Percentiles rank a stretch among this genome's conserved stretches.
Conservation (phyloP, 2,113 vertebrate genomes). For the Argyrosomus japonicus region DNA sequence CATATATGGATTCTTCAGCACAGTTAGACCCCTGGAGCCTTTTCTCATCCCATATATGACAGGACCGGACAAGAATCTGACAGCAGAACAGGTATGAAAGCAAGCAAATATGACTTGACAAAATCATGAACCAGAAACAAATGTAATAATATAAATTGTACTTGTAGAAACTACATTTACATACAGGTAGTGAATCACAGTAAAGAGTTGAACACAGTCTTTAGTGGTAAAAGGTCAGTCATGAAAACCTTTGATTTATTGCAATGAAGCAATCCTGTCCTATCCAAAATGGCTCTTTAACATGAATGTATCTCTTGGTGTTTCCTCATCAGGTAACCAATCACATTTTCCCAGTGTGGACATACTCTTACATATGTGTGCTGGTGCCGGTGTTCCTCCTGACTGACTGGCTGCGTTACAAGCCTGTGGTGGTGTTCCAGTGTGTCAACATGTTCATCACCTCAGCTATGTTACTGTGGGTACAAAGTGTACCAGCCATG, state of each 20-base stretch:
- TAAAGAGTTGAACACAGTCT: neutral
- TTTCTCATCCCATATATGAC: slow-evolving; percentile 90
- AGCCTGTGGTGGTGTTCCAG: slow-evolving; percentile 89
- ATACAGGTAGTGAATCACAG: neutral
- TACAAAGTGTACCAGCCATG: slow-evolving; percentile 84
- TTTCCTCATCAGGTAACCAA: slow-evolving; percentile 84
- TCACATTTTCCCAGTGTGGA: slow-evolving; percentile 90
- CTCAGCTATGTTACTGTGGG: slow-evolving; percentile 85
- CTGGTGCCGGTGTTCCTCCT: slow-evolving; percentile 90
- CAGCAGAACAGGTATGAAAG: slow-evolving; percentile 85
- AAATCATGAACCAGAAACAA: neutral
- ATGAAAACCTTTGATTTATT: slow-evolving; percentile 18
- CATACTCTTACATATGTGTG: slow-evolving; percentile 89
- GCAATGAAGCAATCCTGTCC: neutral
- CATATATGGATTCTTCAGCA: slow-evolving; percentile 91
- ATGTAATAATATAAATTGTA: no score
- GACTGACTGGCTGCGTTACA: slow-evolving; percentile 93
- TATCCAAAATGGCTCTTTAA: neutral
- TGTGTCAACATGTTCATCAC: slow-evolving; percentile 78
- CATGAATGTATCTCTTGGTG: neutral
- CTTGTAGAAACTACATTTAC: neutral
- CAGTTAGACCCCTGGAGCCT: slow-evolving; percentile 91
- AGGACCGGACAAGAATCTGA: slow-evolving; percentile 91
- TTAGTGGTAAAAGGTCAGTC: no score
- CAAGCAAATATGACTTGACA: neutral